A percentile compares a stretch with the other conserved stretches of the same genome.
These are phyloP conservation scores for Conomelus anceps DNA, from an alignment of 2,888 invertebrate species.

Conservation along the genomic window DNA sequence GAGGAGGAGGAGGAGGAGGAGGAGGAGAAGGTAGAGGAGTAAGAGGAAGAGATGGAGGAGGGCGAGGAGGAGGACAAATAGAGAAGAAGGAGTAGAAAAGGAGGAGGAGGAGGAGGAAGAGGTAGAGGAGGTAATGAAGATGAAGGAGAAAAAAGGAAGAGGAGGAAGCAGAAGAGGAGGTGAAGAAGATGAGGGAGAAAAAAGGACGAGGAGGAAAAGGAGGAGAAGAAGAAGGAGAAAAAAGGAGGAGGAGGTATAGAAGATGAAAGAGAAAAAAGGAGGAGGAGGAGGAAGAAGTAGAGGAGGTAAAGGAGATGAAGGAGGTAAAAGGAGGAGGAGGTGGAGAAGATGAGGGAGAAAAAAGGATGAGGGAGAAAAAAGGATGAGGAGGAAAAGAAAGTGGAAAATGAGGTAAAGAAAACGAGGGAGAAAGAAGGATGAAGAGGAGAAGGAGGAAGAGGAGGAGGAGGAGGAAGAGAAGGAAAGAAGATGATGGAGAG, in stretches of 20 bases:
- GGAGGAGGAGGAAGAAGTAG: background rate
- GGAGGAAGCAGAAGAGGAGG: background rate
- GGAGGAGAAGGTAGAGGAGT: background rate
- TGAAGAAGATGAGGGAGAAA: background rate
- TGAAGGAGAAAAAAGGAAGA: background rate
- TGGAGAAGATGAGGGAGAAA: background rate
- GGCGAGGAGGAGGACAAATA: background rate
- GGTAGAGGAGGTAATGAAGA: background rate
- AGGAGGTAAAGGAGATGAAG: background rate
- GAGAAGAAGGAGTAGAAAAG: too few relatives aligned
- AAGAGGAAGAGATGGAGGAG: background rate
- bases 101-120: too few relatives aligned
- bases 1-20: background rate
- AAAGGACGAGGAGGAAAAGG: too few relatives aligned
- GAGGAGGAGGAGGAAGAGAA: background rate
- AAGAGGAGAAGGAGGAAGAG: background rate
- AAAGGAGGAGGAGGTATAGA: background rate
- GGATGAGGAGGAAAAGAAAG: background rate
- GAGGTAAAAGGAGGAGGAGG: too few relatives aligned
- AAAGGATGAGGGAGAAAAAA: background rate
- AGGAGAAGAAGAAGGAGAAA: background rate
- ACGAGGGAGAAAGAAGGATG: too few relatives aligned
- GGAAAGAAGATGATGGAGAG: background rate
- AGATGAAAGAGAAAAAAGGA: too few relatives aligned
- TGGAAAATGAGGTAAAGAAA: background rate